These are phyloP conservation scores for Anoncus sp. DNA, from an alignment of 2,888 invertebrate genomes.

Conservation along the genomic window DNA sequence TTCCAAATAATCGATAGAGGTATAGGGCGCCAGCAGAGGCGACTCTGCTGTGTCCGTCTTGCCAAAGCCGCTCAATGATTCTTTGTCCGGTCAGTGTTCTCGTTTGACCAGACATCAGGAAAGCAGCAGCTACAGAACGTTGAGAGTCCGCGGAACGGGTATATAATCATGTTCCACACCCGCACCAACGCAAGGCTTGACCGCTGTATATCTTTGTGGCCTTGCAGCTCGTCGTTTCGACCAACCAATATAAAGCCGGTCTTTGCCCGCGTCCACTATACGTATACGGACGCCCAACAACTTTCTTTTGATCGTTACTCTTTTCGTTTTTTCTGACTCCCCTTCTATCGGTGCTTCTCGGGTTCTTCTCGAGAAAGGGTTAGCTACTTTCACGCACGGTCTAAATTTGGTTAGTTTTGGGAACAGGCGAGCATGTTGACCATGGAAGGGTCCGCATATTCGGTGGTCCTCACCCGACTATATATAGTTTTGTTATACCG, in stretches of 20 bases:
- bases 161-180: too few relatives aligned
- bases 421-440: slow-evolving; percentile 75
- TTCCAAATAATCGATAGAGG: slow-evolving; percentile 3
- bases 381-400: slow-evolving; percentile 69
- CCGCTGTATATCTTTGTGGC: background rate
- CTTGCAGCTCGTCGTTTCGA: background rate
- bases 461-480: too few relatives aligned
- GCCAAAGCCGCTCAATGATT: slow-evolving; percentile 53
- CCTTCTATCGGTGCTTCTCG: background rate
- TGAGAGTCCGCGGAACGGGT: slow-evolving; percentile 23
- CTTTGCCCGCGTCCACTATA: too few relatives aligned
- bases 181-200: background rate
- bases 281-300: too few relatives aligned
- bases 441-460: slow-evolving; percentile 30
- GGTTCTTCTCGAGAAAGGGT: slow-evolving; percentile 24
- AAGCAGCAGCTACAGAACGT: slow-evolving; percentile 65
- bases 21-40: too few relatives aligned
- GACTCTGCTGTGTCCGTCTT: too few relatives aligned
- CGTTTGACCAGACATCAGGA: slow-evolving; percentile 78
- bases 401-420: slow-evolving; percentile 75
- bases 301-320: background rate
- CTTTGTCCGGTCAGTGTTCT: slow-evolving; percentile 76
- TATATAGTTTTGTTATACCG: background rate
- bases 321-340: slow-evolving; percentile 5
- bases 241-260: too few relatives aligned